phyloP scores from a whole-genome alignment of 2,797 vertebrate genomes.

The Lepidocolaptes lacrymiger region DNA sequence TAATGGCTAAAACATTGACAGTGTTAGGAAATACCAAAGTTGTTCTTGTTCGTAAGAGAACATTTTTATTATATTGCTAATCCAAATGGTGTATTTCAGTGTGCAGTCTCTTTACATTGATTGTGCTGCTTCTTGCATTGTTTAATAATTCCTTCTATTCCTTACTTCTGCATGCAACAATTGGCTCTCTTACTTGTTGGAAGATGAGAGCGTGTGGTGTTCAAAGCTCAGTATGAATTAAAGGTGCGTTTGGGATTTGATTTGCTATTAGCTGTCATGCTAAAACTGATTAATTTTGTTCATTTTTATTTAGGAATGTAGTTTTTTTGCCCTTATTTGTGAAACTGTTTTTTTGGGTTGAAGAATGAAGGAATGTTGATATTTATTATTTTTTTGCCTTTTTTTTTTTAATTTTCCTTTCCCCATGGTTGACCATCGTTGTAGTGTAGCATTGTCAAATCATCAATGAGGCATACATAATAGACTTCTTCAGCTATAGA shows the following conservation, averaged over 20 bases:
- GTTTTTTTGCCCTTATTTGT: not conserved
- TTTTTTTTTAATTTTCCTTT: not conserved
- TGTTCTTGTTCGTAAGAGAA: not conserved
- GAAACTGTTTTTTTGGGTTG: not conserved
- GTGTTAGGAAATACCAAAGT: not conserved
- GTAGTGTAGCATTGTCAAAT: not conserved
- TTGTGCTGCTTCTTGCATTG: slow-evolving; percentile 28
- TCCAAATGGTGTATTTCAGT: not conserved
- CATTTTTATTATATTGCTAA: not conserved
- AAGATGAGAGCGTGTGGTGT: slow-evolving; percentile 67
- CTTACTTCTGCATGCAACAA: slow-evolving; percentile 70
- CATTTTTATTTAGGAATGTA: not conserved
- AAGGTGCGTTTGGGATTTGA: slow-evolving; percentile 68
- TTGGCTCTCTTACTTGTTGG: slow-evolving; percentile 69
- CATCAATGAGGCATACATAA: not conserved
- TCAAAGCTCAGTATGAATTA: slow-evolving; percentile 69
- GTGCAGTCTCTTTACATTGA: slow-evolving; percentile 33
- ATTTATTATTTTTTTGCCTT: not conserved
- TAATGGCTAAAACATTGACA: not conserved
- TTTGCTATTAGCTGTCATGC: slow-evolving; percentile 33
- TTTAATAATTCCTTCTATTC: slow-evolving; percentile 64
- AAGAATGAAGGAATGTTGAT: not conserved
- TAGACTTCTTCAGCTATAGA: not conserved
- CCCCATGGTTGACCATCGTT: not conserved
- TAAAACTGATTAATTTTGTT: not conserved